Evolutionary conservation across 1,140 invertebrate species (phyloP).

Genomic region (Melitaea cinxia): DNA sequence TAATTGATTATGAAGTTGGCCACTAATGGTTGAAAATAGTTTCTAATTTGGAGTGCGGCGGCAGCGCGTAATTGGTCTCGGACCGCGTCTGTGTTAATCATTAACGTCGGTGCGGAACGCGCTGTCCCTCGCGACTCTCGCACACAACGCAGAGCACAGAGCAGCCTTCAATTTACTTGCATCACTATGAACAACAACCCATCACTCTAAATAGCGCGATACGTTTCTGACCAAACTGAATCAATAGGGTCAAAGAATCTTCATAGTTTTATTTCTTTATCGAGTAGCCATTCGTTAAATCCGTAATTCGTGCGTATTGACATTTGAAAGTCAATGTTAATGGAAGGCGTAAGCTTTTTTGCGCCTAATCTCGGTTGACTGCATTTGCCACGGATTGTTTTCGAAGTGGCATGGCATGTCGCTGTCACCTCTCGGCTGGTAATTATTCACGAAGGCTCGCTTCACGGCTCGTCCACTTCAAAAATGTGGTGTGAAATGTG

Average conservation of each 20-base stretch:
- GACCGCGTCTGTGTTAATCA: conserved; percentile 71
- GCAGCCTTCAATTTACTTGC: conserved; percentile 58
- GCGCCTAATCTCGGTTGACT: conserved; percentile 62
- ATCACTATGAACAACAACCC: background rate
- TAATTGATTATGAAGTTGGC: conserved; percentile 81
- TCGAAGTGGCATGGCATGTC: conserved; percentile 69
- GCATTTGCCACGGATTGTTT: conserved; percentile 74
- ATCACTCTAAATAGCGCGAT: background rate
- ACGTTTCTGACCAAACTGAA: background rate
- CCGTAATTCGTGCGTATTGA: conserved; percentile 78
- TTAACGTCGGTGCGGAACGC: conserved; percentile 57
- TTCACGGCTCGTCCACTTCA: conserved; percentile 53
- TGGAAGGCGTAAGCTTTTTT: conserved; percentile 74
- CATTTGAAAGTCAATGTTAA: conserved; percentile 74
- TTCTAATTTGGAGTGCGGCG: conserved; percentile 78
- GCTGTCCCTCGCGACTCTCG: conserved; percentile 51
- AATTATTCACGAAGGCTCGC: conserved; percentile 74
- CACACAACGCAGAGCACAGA: conserved; percentile 22
- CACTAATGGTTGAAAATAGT: conserved; percentile 80
- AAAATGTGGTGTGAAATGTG: conserved; percentile 41
- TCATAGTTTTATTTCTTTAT: conserved; percentile 20
- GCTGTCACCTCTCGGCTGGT: conserved; percentile 64
- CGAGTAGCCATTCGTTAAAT: conserved; percentile 55
- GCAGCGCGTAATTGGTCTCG: conserved; percentile 74
- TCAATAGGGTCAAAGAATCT: conserved; percentile 11